phyloP scores from a whole-genome alignment of 2,113 vertebrate species.

The Rostratula benghalensis region DNA sequence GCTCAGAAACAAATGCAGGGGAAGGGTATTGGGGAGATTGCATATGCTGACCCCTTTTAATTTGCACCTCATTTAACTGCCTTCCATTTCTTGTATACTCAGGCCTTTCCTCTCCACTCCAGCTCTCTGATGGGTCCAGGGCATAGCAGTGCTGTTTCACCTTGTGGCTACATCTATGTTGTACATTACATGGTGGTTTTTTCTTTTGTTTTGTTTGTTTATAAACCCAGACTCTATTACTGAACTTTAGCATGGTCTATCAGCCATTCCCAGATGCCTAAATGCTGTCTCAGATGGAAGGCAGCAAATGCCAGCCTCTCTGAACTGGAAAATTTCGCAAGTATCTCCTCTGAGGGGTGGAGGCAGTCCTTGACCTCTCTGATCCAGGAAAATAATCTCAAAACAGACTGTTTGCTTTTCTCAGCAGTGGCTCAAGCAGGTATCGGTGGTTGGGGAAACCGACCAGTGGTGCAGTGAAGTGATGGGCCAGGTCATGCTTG shows the following conservation, averaged over 20 bases:
- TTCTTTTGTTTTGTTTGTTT: not conserved
- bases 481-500: accelerated
- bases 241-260: not conserved
- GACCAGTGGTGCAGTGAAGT: accelerated
- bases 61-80: not conserved
- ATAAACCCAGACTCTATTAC: not conserved
- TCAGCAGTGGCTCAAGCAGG: not conserved
- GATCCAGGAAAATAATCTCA: not conserved
- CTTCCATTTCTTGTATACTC: not conserved
- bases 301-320: not conserved
- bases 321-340: not conserved
- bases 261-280: not conserved
- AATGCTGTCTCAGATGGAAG: not conserved
- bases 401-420: not conserved
- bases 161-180: not conserved
- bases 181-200: not conserved
- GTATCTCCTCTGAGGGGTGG: accelerated
- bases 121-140: not conserved
- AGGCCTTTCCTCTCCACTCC: not conserved
- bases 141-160: not conserved
- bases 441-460: accelerated
- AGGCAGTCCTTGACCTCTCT: not conserved
- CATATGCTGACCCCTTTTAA: not conserved
- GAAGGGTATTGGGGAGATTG: accelerated
- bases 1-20: not conserved